Evolutionary conservation across 35 echinoderm and acorn worm genomes (phyloP).

Genomic region (Ophioderma brevispina): DNA sequence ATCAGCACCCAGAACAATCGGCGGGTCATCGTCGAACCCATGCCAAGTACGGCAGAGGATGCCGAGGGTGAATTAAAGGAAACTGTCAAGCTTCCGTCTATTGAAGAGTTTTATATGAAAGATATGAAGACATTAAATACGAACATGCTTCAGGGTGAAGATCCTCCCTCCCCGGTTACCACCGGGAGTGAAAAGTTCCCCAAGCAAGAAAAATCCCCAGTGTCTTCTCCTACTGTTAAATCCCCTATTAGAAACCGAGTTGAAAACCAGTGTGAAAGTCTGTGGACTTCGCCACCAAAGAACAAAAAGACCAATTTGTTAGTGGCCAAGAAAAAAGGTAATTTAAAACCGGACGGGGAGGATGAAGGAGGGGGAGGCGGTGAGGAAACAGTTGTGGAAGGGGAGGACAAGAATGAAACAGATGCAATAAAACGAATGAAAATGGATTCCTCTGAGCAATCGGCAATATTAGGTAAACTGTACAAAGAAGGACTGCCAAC

Average conservation of each 20-base stretch:
- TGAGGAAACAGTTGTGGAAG: background rate
- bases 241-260: conserved; percentile 66
- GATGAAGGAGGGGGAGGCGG: background rate
- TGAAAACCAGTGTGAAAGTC: conserved; percentile 66
- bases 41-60: background rate
- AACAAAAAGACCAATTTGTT: conserved; percentile 92
- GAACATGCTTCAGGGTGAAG: conserved; percentile 90
- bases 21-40: conserved; percentile 7
- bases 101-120: conserved; percentile 99
- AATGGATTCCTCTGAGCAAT: conserved; percentile 63
- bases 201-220: conserved; percentile 62
- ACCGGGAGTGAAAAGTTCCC: conserved; percentile 94
- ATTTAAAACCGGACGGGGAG: conserved; percentile 10
- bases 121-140: conserved; percentile 98
- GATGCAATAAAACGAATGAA: conserved; percentile 94
- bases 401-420: conserved; percentile 45
- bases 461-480: conserved; percentile 43
- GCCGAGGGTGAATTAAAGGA: conserved; percentile 9
- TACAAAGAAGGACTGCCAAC: conserved; percentile 55
- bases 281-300: conserved; percentile 55
- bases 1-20: conserved; percentile 59
- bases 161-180: conserved; percentile 25
- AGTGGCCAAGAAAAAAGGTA: conserved; percentile 75
- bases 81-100: conserved; percentile 68
- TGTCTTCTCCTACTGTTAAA: background rate